Evolutionary conservation across 2,797 vertebrate genomes (phyloP).

Genomic region (Hippocampus kuda): DNA sequence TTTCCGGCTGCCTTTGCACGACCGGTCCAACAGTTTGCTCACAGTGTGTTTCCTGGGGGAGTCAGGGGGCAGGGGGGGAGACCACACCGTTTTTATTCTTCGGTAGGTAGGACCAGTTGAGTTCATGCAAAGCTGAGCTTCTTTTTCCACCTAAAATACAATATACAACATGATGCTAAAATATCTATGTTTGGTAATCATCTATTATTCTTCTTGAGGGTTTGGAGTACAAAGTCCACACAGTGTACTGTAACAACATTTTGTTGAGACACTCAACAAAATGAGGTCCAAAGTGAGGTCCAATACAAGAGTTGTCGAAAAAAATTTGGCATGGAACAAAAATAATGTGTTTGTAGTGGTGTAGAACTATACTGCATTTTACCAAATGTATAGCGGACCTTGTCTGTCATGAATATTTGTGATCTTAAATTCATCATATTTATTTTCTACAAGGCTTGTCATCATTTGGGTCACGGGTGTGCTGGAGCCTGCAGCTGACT

Average conservation of each 20-base stretch:
- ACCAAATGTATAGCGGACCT: background rate
- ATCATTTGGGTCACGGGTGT: too few relatives aligned
- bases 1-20: conserved; percentile 59
- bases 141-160: conserved; percentile 72
- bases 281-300: too few relatives aligned
- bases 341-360: background rate
- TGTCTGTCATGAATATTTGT: background rate
- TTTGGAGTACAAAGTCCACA: background rate
- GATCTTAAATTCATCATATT: background rate
- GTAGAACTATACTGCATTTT: background rate
- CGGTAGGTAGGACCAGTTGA: conserved; percentile 46
- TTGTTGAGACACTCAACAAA: background rate
- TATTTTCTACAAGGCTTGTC: too few relatives aligned
- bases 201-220: background rate
- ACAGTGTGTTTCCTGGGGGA: conserved; percentile 66
- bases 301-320: background rate
- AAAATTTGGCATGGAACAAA: too few relatives aligned
- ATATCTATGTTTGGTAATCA: conserved; percentile 8
- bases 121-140: conserved; percentile 67
- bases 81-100: conserved; percentile 62
- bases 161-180: conserved; percentile 59
- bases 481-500: too few relatives aligned
- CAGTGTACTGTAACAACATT: background rate
- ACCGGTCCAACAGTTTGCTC: conserved; percentile 62
- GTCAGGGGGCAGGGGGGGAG: conserved; percentile 59